Evolutionary conservation across 2,113 vertebrate species (phyloP).

Genomic region (Mastomys coucha): DNA sequence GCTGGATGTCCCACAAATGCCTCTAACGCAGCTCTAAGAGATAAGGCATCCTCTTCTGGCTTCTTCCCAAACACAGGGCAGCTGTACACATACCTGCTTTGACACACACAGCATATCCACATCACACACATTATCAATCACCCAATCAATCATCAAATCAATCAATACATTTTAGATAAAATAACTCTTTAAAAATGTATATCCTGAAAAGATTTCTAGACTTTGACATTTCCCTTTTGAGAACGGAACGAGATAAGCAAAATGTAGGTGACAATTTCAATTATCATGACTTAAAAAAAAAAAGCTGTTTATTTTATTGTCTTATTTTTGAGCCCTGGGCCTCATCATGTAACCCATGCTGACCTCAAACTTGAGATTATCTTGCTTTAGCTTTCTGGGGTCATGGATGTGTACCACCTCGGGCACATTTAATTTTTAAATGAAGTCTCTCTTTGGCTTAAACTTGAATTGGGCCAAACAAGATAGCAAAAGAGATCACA

Average conservation of each 20-base stretch:
- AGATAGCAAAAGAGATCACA: background rate
- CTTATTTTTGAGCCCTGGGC: background rate
- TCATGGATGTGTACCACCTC: background rate
- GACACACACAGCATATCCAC: background rate
- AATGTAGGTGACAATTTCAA: background rate
- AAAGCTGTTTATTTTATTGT: background rate
- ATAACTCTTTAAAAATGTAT: background rate
- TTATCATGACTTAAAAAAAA: conserved; percentile 5
- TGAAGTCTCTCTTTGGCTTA: conserved; percentile 30
- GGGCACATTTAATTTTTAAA: conserved; percentile 31
- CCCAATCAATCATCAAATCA: background rate
- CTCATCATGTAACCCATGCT: background rate
- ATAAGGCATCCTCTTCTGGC: background rate
- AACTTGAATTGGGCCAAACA: background rate
- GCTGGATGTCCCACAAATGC: background rate
- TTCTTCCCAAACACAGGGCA: background rate
- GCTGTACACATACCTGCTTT: no score
- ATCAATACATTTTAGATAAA: background rate
- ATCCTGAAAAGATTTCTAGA: background rate
- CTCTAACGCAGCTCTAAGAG: background rate
- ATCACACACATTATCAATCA: background rate
- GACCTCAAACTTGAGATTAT: background rate
- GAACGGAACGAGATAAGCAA: conserved; percentile 27
- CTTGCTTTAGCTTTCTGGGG: background rate
- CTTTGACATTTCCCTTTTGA: background rate